Base-by-base conservation (phyloP, 2,797 vertebrate genomes). In the Macrochelys suwanniensis region DNA sequence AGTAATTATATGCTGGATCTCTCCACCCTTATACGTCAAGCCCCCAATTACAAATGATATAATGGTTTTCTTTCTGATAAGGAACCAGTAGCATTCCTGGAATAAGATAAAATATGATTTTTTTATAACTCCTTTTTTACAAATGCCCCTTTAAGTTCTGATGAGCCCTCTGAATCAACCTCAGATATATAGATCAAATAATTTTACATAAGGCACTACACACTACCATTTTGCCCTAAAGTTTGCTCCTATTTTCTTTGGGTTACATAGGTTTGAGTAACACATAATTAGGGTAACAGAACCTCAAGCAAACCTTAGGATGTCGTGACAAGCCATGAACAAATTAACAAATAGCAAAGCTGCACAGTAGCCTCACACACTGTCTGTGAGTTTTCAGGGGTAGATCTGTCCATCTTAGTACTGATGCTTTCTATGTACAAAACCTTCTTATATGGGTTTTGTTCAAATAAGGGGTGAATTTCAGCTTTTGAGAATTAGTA, bases 271-370 rank as follows among this genome's bases (percentile, higher is more conserved):
- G n/a, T 80, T 74, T 76, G n/a, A 85, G 17, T 87, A 87, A 51
- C 0, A n/a, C 9, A 0, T 19, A 74, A 51, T 74, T 50, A 89
- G 50, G 45, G 26, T 21, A 31, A 80, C 1, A 56, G 0, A 0
- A 7, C 13, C 15, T 89, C 23, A 3, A 57, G 23, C 7, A 0
- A 50, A 82, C 15, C 11, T 3, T 71, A 37, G 33, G 10, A 51
- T 74, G 6, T 28, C 11, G 23, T 37, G 77, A 53, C n/a, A 42
- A 54, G 79, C 37, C 1, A 0, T 25, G 59, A 68, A 10, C 82
- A 33, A 89, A 68, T 51, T 56, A 84, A 1, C 19, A 53, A 84
- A 54, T 2, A 3, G 5, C n/a, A 85, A 87, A 89, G 51, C 1
- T 4, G 1, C 6, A 79, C 50, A 86, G 17, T 23, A 19, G 16